These are phyloP conservation scores for Athalia cordata DNA, from an alignment of 2,888 invertebrate genomes.

Conservation along the genomic window DNA sequence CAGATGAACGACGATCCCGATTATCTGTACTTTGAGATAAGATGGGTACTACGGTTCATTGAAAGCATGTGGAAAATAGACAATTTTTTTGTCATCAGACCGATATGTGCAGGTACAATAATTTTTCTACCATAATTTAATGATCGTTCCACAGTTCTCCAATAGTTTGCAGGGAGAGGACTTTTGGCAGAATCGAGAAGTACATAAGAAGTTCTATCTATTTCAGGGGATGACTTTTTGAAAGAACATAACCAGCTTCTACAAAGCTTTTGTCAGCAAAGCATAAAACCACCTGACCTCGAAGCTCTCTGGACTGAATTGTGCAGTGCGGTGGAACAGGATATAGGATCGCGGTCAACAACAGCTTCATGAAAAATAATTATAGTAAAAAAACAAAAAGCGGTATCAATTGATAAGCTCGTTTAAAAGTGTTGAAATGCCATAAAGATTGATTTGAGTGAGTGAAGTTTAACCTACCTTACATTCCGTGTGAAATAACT, in stretches of 20 bases:
- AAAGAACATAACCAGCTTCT: conserved; percentile 52
- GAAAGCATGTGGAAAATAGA: conserved; percentile 54
- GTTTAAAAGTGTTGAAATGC: no score
- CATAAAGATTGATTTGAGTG: not conserved
- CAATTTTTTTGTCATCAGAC: conserved; percentile 57
- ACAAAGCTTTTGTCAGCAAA: conserved; percentile 53
- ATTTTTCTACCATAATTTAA: not conserved
- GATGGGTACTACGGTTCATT: conserved; percentile 57
- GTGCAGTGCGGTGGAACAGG: conserved; percentile 30
- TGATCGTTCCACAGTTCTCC: not conserved
- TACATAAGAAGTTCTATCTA: not conserved
- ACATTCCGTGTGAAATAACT: not conserved
- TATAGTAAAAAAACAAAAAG: no score
- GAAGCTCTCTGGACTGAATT: conserved; percentile 55
- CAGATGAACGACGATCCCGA: conserved; percentile 49
- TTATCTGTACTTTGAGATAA: conserved; percentile 51
- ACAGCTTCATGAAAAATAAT: not conserved
- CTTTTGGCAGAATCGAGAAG: not conserved
- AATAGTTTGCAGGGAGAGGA: not conserved
- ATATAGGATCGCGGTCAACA: conserved; percentile 5
- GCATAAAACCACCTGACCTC: conserved; percentile 50
- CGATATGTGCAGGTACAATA: conserved; percentile 55
- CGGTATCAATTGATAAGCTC: no score
- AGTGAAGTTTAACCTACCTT: not conserved
- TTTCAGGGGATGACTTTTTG: conserved; percentile 55